Percentiles rank a stretch among this genome's conserved stretches.
phyloP scores from a whole-genome alignment of 2,113 vertebrate species.

The Gnathonemus longibarbis region DNA sequence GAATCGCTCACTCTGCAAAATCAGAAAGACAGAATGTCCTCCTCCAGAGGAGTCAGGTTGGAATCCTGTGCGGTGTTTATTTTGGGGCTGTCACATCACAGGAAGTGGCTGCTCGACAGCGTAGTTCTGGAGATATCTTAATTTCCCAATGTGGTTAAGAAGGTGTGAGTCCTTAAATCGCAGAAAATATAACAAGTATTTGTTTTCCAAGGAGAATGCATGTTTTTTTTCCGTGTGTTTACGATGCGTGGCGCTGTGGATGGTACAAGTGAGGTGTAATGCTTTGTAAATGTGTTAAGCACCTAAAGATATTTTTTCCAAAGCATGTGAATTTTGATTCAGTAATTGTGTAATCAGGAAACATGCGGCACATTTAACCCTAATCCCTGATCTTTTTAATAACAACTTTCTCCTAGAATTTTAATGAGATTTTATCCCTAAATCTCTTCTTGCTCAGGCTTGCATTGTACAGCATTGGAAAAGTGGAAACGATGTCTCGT shows the following conservation, averaged over 20 bases:
- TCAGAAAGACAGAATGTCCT: neutral
- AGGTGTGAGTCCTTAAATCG: neutral
- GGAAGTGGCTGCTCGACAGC: neutral
- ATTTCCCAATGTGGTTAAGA: neutral
- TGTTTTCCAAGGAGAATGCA: neutral
- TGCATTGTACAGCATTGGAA: neutral
- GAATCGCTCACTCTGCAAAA: neutral
- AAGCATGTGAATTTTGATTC: slow-evolving; percentile 3
- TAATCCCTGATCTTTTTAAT: slow-evolving; percentile 29
- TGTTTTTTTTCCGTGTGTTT: neutral
- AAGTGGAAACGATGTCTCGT: neutral
- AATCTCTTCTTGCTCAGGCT: slow-evolving; percentile 17
- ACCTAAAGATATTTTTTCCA: neutral
- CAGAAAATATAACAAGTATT: neutral
- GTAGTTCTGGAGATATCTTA: neutral
- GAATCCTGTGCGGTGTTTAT: neutral
- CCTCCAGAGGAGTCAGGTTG: neutral
- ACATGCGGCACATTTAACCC: slow-evolving; percentile 1
- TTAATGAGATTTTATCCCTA: slow-evolving; percentile 13
- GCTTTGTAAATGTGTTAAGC: neutral
- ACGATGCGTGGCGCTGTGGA: neutral
- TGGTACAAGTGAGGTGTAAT: neutral
- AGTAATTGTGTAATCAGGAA: neutral
- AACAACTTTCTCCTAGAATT: slow-evolving; percentile 28
- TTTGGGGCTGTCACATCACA: neutral